Evolutionary conservation across 2,113 vertebrate genomes (phyloP).

Genomic region (Manacus vitellinus): DNA sequence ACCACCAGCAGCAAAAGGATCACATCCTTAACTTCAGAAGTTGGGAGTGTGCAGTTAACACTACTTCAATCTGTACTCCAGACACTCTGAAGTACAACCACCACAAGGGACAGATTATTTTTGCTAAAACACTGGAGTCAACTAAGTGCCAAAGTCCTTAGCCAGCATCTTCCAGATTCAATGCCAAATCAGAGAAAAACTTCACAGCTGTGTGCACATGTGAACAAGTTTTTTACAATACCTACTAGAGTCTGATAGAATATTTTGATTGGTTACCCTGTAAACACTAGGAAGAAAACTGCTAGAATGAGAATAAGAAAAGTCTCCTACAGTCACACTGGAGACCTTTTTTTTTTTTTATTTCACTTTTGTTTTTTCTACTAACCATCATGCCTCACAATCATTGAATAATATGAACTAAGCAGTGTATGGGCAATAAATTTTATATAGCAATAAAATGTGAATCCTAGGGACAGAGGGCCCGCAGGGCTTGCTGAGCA

Average conservation of each 20-base stretch:
- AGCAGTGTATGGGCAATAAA: not conserved
- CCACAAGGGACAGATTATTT: not conserved
- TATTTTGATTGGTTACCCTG: not conserved
- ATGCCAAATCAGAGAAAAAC: not conserved
- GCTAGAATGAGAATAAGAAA: not conserved
- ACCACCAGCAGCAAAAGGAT: not conserved
- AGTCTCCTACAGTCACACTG: not conserved
- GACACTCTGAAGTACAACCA: not conserved
- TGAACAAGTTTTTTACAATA: not conserved
- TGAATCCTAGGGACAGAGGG: not conserved
- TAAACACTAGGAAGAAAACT: not conserved
- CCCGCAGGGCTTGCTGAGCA: not conserved
- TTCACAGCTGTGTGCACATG: not conserved
- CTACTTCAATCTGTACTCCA: not conserved
- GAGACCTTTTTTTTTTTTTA: not conserved
- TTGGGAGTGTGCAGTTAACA: fast-evolving
- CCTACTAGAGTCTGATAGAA: not conserved
- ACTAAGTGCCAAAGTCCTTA: not conserved
- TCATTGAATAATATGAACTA: not conserved
- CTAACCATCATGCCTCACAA: not conserved
- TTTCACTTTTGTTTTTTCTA: not conserved
- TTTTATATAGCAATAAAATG: not conserved
- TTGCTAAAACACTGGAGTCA: not conserved
- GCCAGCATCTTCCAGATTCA: not conserved
- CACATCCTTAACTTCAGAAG: not conserved